Evolutionary conservation across 2,888 invertebrate species (phyloP).

Genomic region (Pheosia gnoma): DNA sequence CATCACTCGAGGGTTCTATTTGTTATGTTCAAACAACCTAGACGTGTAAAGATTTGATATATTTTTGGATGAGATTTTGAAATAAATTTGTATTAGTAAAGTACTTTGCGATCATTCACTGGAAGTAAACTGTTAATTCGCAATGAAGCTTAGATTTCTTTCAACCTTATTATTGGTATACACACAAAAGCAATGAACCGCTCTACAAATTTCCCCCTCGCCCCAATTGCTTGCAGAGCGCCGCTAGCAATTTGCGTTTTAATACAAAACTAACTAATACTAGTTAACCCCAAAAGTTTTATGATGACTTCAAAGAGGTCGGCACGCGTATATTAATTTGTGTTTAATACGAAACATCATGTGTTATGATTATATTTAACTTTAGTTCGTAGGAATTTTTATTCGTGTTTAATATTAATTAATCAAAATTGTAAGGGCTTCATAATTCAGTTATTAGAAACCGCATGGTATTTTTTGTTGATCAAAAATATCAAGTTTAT

Average conservation of each 20-base stretch:
- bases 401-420: neutral
- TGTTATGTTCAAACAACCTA: neutral
- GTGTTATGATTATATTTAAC: neutral
- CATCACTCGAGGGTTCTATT: neutral
- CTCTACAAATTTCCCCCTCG: neutral
- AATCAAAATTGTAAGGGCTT: too few species aligned
- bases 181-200: neutral
- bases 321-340: neutral
- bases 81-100: too few species aligned
- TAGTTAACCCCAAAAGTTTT: constrained; percentile 2
- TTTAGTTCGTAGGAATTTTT: constrained; percentile 5
- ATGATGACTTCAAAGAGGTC: neutral
- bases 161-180: too few species aligned
- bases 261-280: neutral
- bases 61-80: too few species aligned
- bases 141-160: too few species aligned
- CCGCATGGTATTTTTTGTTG: too few species aligned
- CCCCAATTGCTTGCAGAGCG: neutral
- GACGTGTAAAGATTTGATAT: too few species aligned
- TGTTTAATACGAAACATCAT: neutral
- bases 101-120: too few species aligned
- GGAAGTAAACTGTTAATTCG: too few species aligned
- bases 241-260: neutral
- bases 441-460: too few species aligned
- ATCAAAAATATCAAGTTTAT: too few species aligned